phyloP scores from a whole-genome alignment of 2,888 invertebrate species.

The Trilocha varians region DNA sequence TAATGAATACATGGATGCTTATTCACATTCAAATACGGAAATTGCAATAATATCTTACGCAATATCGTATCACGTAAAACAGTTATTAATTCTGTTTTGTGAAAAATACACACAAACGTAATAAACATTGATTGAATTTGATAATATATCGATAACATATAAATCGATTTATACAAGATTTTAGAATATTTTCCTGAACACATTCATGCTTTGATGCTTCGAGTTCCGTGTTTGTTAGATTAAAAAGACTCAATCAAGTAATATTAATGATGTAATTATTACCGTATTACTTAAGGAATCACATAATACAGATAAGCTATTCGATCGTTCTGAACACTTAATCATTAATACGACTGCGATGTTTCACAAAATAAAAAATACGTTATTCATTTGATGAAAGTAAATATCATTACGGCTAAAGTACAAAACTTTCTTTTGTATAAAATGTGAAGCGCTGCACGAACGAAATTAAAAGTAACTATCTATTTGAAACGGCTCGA shows the following conservation, averaged over 20 bases:
- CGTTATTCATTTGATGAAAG: not conserved
- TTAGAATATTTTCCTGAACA: too few species aligned
- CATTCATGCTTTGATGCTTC: too few species aligned
- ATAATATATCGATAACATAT: not conserved
- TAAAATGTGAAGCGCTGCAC: conserved; percentile 20
- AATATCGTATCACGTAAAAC: conserved; percentile 7
- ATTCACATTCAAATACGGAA: conserved; percentile 17
- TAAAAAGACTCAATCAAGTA: too few species aligned
- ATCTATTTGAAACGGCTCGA: conserved; percentile 22
- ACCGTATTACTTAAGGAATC: too few species aligned
- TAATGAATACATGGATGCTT: conserved; percentile 13
- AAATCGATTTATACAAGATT: not conserved
- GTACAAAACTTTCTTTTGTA: conserved; percentile 35
- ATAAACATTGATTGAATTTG: not conserved
- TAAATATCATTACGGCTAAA: conserved; percentile 7
- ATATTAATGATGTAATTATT: too few species aligned
- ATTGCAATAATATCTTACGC: conserved; percentile 14
- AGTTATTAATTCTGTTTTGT: not conserved
- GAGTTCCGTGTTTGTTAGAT: not conserved
- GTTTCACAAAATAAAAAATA: not conserved
- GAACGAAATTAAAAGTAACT: conserved; percentile 24
- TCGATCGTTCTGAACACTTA: not conserved
- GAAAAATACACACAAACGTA: not conserved
- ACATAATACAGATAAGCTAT: not conserved
- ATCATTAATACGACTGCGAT: too few species aligned